Conservation (phyloP, 2,113 vertebrate genomes). For the Cygnus atratus region DNA sequence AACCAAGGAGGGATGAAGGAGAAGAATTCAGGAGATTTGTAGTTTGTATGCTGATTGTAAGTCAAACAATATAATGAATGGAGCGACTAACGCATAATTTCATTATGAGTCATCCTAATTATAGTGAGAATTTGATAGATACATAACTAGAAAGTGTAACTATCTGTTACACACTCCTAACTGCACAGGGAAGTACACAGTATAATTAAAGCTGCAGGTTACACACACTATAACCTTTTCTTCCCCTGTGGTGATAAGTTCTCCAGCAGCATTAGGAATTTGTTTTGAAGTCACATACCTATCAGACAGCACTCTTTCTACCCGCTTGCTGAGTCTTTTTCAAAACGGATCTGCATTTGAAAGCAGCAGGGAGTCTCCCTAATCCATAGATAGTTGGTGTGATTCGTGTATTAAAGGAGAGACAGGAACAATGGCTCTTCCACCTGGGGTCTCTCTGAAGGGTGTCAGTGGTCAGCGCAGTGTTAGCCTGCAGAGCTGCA, state of each 20-base stretch:
- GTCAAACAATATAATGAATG: constrained; percentile 61
- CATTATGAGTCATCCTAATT: constrained; percentile 74
- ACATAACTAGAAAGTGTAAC: constrained; percentile 63
- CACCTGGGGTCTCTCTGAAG: neutral
- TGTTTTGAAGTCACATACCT: constrained; percentile 17
- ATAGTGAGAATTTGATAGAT: constrained; percentile 68
- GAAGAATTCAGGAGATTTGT: constrained; percentile 27
- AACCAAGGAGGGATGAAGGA: neutral
- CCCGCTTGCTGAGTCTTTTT: neutral
- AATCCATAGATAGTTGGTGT: neutral
- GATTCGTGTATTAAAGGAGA: neutral
- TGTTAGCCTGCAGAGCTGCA: neutral
- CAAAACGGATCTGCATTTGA: neutral
- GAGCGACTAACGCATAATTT: constrained; percentile 60
- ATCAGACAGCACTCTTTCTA: neutral
- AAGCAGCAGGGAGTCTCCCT: neutral
- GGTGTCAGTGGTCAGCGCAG: neutral
- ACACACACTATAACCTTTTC: constrained; percentile 11
- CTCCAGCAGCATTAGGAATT: neutral
- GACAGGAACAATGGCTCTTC: neutral
- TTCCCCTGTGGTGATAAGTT: constrained; percentile 20
- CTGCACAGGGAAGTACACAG: constrained; percentile 32
- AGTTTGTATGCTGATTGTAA: constrained; percentile 29
- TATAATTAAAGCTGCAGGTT: constrained; percentile 56
- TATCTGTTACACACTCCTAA: constrained; percentile 66